These are phyloP conservation scores for Megaceryle torquata DNA, from an alignment of 2,113 vertebrate species.

Conservation along the genomic window DNA sequence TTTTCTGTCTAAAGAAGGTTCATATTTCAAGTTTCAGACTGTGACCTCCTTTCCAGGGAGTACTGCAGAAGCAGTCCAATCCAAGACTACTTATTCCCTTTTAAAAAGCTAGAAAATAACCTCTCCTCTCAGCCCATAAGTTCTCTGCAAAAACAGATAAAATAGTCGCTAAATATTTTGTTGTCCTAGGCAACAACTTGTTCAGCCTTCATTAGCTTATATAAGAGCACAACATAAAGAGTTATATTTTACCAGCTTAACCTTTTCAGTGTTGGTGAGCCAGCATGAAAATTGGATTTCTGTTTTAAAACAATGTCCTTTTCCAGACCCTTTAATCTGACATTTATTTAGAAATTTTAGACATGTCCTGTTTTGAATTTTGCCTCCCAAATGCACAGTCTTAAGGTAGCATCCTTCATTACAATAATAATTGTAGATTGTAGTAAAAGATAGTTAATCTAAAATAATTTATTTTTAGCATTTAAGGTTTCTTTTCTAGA, in stretches of 20 bases:
- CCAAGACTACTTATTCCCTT: not conserved
- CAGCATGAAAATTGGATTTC: not conserved
- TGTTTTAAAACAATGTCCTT: not conserved
- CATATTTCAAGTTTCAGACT: slow-evolving; percentile 11
- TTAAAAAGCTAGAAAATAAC: not conserved
- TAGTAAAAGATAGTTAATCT: not conserved
- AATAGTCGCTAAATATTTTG: slow-evolving; percentile 50
- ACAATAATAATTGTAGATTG: not conserved
- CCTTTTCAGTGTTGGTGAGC: not conserved
- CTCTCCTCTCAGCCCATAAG: not conserved
- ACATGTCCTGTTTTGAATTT: not conserved
- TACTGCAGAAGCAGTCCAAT: not conserved
- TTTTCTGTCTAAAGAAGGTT: slow-evolving; percentile 26
- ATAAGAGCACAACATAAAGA: slow-evolving; percentile 1
- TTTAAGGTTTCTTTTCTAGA: not conserved
- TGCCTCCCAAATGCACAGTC: not conserved
- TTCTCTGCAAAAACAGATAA: slow-evolving; percentile 16
- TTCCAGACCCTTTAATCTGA: not conserved
- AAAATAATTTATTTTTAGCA: not conserved
- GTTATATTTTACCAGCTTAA: slow-evolving; percentile 17
- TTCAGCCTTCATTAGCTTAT: slow-evolving; percentile 18
- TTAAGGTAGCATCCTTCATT: not conserved
- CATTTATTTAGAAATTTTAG: not conserved
- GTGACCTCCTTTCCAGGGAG: not conserved
- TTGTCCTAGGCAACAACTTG: slow-evolving; percentile 63